Base-by-base conservation (phyloP, 2,113 vertebrate genomes). In the Phodopus roborovskii region DNA sequence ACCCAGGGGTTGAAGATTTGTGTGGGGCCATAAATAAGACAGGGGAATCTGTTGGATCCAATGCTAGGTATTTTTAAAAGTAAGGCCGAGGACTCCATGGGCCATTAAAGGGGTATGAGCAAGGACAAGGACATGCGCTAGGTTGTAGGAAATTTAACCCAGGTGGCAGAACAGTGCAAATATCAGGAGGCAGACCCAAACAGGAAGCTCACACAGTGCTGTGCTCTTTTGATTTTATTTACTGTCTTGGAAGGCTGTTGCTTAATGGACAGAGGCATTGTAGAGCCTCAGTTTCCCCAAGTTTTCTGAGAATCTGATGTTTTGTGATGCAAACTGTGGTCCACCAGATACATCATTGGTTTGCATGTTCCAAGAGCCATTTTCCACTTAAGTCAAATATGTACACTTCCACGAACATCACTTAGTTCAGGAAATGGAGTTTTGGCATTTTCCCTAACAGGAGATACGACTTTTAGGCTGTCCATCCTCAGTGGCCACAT, bases 371-470 rank as follows among this genome's bases (percentile, higher is more conserved):
- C 79, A 36, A 58, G 56, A 94, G 48, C 36, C 30, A 70, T 45
- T 64, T 74, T 48, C n/a, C 75, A 48, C 11, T 60, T 77, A 86
- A 91, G 82, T 85, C 8, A 1, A n/a, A 48, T 30, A 64, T 7
- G 3, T 28, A 45, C 4, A 60, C 62, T 24, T 83, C 36, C 6
- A 19, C 53, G 6, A 16, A 71, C 15, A 56, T 92, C 75, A 75
- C 81, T 92, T 88, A n/a, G 88, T 79, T 93, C 66, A 86, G 94
- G 71, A 95, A 88, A 90, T 71, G 42, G 66, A 83, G 78, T n/a
- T 16, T 45, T 85, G 66, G n/a, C 70, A 39, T 90, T 94, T 93
- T 96, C 68, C 78, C 30, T 73, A 77, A 71, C n/a, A 95, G 81
- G 39, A 91, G 71, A 60, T 88, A 88, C 70, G 28, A 87, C 73